Evolutionary conservation across 2,113 vertebrate species (phyloP), one percentile per base, ranked within the genome.

Genomic region (Catharus minimus): DNA sequence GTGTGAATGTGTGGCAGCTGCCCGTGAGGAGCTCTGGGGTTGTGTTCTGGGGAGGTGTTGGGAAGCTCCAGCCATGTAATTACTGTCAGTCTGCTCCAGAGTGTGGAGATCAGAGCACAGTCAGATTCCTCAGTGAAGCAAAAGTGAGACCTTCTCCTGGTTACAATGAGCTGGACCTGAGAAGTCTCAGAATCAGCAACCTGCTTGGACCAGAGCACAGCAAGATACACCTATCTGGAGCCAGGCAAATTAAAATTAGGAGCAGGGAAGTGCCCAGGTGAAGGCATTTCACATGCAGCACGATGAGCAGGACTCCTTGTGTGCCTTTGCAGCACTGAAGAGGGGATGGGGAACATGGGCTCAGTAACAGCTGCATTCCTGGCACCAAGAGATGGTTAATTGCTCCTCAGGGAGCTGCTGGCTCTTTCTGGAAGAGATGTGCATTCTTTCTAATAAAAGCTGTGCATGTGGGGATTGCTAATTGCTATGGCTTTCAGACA

Each of bases 401-500:
- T 83, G 36, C 72, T 91, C 67, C 56, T 74, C 41, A 33, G 88
- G 82, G 92, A 83, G 44, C 13, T 94, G 82, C 76, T 91, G 65
- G 72, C 28, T 91, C 52, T 83, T 88, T 90, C 92, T 95, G 89
- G 86, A 94, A 84, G 47, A 43, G 92, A 94, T 82, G 72, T 80
- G 64, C 73, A 74, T 94, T 95, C 88, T 94, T 93, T 94, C 95
- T 95, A 95, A 96, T 94, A 94, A 90, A 93, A 96, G 77, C 78
- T 61, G 72, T 91, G 87, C 81, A 90, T 92, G 86, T 88, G 90
- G 88, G 79, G 66, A 90, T 95, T 86, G 82, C 94, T 96, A 97
- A 96, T 92, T 96, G 90, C 86, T 84, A 92, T 91, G 94, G 90
- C 86, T 96, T 91, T 92, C 90, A 95, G 93, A 95, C 92, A 92